Conservation (phyloP, 2,797 vertebrate genomes). For the Telmatherina bonti region DNA sequence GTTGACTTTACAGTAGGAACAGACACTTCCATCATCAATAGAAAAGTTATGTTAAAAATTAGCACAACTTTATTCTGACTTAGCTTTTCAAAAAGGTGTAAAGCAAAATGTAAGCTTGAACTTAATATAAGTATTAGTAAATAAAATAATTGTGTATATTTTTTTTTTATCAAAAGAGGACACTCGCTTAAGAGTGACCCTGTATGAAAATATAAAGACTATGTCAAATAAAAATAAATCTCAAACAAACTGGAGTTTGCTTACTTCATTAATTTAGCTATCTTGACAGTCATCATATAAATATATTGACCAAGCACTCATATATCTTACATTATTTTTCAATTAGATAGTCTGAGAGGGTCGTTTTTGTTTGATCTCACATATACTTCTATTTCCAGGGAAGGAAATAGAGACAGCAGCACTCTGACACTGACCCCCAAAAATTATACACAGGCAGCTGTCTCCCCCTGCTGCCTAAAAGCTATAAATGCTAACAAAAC, state of each 20-base stretch:
- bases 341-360: background rate
- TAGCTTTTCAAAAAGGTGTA: too few species aligned
- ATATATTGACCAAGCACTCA: background rate
- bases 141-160: too few species aligned
- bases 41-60: too few species aligned
- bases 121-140: too few species aligned
- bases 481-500: background rate
- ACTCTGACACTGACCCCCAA: background rate
- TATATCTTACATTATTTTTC: background rate
- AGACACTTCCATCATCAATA: too few species aligned
- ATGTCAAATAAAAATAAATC: background rate
- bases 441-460: background rate
- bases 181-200: too few species aligned
- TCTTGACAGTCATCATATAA: background rate
- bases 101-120: too few species aligned
- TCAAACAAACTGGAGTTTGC: background rate
- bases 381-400: background rate
- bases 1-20: too few species aligned
- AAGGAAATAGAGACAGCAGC: background rate
- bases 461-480: constrained; percentile 60
- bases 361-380: background rate
- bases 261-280: background rate
- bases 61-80: too few species aligned
- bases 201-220: too few species aligned
- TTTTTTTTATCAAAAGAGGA: too few species aligned